phyloP scores from a whole-genome alignment of 92 coral and sea anemone genomes.

The Diadumene lineata region DNA sequence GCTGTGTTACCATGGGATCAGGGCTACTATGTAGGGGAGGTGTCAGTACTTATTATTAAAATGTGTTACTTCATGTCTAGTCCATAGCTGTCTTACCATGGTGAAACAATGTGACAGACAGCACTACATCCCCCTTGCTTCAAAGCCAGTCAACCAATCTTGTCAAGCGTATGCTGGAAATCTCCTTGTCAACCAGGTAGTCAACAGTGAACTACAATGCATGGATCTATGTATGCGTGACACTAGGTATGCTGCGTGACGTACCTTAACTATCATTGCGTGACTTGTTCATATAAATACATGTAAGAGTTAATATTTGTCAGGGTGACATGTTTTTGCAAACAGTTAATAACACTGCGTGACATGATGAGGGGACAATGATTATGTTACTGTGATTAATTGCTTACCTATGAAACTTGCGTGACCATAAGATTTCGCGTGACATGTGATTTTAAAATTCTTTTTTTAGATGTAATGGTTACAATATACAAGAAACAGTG shows the following conservation, averaged over 20 bases:
- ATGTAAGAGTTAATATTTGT: too few species aligned
- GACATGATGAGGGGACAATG: neutral
- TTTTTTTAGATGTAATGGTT: slow-evolving; percentile 14
- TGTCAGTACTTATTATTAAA: neutral
- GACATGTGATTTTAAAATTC: too few species aligned
- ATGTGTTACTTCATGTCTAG: neutral
- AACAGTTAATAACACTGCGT: too few species aligned
- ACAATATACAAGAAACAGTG: neutral
- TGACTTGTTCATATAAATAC: too few species aligned
- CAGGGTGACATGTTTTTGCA: too few species aligned
- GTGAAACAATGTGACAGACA: neutral
- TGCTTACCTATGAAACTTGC: neutral
- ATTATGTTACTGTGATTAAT: neutral
- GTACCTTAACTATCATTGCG: neutral
- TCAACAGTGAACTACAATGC: slow-evolving; percentile 19
- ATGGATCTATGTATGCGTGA: slow-evolving; percentile 25
- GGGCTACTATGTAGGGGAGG: neutral
- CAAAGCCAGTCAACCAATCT: neutral
- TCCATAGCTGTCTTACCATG: neutral
- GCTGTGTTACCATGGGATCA: too few species aligned
- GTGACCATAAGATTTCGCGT: neutral
- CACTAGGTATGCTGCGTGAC: slow-evolving; percentile 20
- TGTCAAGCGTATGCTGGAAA: slow-evolving; percentile 10
- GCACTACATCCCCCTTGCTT: neutral
- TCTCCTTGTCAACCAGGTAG: neutral